Conservation (phyloP, 1,140 invertebrate genomes). For the Penaeus indicus region DNA sequence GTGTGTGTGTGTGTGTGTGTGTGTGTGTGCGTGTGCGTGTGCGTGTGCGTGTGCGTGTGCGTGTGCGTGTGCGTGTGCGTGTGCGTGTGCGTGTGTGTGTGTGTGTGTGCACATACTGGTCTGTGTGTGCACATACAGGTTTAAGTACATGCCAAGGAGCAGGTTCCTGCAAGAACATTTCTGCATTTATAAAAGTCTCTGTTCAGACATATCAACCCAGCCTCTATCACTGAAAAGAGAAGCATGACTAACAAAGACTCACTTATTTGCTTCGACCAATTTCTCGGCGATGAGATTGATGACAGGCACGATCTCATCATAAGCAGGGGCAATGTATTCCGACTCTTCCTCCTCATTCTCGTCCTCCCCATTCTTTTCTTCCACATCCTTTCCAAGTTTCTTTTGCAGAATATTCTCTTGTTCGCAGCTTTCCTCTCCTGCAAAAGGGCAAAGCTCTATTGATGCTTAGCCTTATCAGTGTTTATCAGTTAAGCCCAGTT, state of each 20-base stretch:
- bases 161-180: no score
- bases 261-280: constrained; percentile 85
- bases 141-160: no score
- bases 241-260: constrained; percentile 68
- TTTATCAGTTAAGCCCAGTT: background rate
- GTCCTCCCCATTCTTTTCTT: background rate
- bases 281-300: constrained; percentile 90
- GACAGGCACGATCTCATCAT: constrained; percentile 90
- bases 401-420: constrained; percentile 46
- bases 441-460: background rate
- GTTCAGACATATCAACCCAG: no score
- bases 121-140: no score
- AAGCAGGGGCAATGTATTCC: constrained; percentile 57
- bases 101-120: no score
- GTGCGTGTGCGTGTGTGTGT: no score
- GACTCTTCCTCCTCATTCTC: constrained; percentile 31
- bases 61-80: no score
- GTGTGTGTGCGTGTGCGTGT: no score
- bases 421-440: constrained; percentile 57
- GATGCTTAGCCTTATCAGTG: no score
- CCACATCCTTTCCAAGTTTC: background rate
- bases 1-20: no score
- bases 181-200: no score
- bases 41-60: no score
- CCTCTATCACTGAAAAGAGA: constrained; percentile 28